A percentile compares a stretch with the other conserved stretches of the same genome.
These are phyloP conservation scores for Melieria crassipennis DNA, from an alignment of 2,888 invertebrate species.

Conservation along the genomic window DNA sequence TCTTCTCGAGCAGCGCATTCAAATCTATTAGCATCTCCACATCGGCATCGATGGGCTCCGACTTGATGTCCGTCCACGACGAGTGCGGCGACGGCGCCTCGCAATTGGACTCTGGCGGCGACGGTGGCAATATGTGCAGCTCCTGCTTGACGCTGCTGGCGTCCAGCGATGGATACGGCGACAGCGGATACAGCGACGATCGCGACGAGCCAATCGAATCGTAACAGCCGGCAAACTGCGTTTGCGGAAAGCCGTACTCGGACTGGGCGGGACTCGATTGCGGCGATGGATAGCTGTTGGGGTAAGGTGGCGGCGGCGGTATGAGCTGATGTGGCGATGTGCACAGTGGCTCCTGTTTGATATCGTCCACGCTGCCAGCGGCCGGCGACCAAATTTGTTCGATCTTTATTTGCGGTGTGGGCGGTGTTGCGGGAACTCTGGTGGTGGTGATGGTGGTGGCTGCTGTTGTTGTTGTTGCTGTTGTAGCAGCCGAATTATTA, in stretches of 20 bases:
- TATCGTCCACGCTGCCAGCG: constrained; percentile 41
- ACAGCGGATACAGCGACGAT: constrained; percentile 47
- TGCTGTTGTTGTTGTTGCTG: constrained; percentile 57
- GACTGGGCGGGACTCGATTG: constrained; percentile 62
- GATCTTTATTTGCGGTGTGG: constrained; percentile 58
- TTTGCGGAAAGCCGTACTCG: constrained; percentile 50
- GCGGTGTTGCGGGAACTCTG: constrained; percentile 49
- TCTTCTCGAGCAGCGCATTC: constrained; percentile 55
- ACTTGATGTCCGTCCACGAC: constrained; percentile 56
- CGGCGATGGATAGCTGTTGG: constrained; percentile 60
- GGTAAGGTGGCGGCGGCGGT: constrained; percentile 57
- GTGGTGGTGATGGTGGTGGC: constrained; percentile 63
- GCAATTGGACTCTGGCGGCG: constrained; percentile 71
- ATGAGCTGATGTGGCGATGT: constrained; percentile 49
- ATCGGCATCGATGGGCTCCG: constrained; percentile 63
- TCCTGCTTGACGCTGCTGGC: constrained; percentile 67
- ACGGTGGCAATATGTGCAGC: constrained; percentile 69
- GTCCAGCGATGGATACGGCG: constrained; percentile 63
- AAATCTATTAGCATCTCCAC: constrained; percentile 62
- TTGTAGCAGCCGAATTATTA: constrained; percentile 48
- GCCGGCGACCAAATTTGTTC: constrained; percentile 58
- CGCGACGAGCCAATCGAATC: constrained; percentile 54
- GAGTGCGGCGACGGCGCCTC: constrained; percentile 68
- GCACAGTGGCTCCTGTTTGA: constrained; percentile 47
- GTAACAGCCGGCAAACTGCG: constrained; percentile 49